Percentiles rank a stretch among this genome's conserved stretches.
Conservation (phyloP, 2,113 vertebrate species). For the Ardeotis arabs region DNA sequence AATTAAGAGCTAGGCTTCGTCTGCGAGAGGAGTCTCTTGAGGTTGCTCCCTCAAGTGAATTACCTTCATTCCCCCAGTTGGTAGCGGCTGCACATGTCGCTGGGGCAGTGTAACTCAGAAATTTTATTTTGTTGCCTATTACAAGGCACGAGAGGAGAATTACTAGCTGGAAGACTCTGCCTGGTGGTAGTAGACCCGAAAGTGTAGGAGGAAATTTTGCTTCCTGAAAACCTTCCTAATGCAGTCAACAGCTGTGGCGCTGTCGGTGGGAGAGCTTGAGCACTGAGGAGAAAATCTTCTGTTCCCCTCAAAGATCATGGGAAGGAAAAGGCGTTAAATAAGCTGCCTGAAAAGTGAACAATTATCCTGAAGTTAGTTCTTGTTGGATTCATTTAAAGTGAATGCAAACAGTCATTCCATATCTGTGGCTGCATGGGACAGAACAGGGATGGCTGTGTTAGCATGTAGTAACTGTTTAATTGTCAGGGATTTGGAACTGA, state of each 20-base stretch:
- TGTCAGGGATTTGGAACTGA: neutral
- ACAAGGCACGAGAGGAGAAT: neutral
- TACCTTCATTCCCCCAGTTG: neutral
- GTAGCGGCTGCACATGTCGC: neutral
- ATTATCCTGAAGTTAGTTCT: neutral
- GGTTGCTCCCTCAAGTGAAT: neutral
- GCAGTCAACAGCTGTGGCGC: neutral
- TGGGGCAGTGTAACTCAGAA: neutral
- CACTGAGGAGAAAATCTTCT: neutral
- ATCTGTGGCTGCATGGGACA: neutral
- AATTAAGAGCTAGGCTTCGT: neutral
- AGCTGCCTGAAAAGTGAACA: neutral
- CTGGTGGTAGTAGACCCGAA: neutral
- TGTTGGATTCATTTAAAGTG: neutral
- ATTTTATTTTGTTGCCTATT: neutral
- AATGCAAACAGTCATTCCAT: neutral
- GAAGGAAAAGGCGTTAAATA: neutral
- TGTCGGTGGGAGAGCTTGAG: neutral
- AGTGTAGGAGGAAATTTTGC: neutral
- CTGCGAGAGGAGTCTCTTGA: neutral
- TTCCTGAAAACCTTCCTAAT: neutral
- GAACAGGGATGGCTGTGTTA: neutral
- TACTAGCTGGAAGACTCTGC: neutral
- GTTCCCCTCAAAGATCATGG: rapidly evolving
- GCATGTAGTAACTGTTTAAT: neutral